Evolutionary conservation across 2,888 invertebrate species (phyloP), one percentile per base, ranked within the genome.

Genomic region (Cryptocephalus moraei): DNA sequence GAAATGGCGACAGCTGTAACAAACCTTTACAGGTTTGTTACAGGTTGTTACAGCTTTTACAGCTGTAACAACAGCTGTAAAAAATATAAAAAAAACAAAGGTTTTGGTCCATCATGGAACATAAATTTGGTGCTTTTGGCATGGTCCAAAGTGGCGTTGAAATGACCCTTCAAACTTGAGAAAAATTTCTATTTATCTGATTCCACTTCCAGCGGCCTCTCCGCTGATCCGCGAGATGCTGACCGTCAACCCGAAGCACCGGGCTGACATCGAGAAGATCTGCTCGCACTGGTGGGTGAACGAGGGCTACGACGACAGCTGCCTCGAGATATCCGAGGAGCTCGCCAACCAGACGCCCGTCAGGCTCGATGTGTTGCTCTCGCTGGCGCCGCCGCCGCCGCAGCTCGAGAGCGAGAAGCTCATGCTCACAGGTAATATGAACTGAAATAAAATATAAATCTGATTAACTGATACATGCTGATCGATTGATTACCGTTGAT

Each of bases 271-370:
- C 55, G 87, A 90, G 52, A 91, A 91, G 68, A 94, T 99, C 54
- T 94, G 96, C 66, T 82, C 84, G 40, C 91, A 99, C 74, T 88
- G 91, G 90, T 99, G 97, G 97, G 89, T 97, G 51, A 96, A 97
- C 69, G 80, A 82, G 59, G 85, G 84, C 1, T 90, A 87, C 62
- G 80, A 82, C 53, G 81, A 84, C 33, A 86, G 84, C 39, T 91
- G 93, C 68, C 73, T 92, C 51, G 86, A 88, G 56, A 78, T 88
- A 61, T 88, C 93, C 1, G 91, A 92, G 69, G 86, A 88, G 58
- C 69, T 93, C 54, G 92, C 93, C 22, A 90, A 89, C 59, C 86
- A 91, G 70, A 92, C 92, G 2, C 92, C 93, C 0, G 60, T 60
- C 32, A 77, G 92, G 39, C 75, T 93, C 32, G 93, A 93, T 71